A percentile compares a stretch with the other conserved stretches of the same genome.
These are phyloP conservation scores for Labia minor DNA, from an alignment of 2,888 invertebrate species.

Conservation along the genomic window DNA sequence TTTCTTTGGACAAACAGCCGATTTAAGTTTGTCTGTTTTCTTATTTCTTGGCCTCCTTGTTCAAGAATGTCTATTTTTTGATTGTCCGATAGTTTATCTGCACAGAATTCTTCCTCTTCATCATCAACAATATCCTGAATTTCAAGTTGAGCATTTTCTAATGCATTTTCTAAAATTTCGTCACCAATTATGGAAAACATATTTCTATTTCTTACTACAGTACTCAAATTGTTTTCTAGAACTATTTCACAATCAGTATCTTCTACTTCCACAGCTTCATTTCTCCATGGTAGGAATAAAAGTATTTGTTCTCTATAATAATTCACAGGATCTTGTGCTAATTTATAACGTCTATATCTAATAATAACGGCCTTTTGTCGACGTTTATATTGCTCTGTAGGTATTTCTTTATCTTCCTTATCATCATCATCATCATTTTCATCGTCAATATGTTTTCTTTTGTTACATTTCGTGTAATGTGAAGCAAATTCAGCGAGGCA, in stretches of 20 bases:
- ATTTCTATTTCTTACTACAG: no score
- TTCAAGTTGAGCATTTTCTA: no score
- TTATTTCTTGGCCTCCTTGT: no score
- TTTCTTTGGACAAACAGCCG: neutral
- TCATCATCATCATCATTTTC: neutral
- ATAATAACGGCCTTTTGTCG: neutral
- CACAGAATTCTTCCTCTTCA: neutral
- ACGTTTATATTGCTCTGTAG: no score
- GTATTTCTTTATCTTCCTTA: neutral
- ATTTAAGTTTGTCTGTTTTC: no score
- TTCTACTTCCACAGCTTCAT: neutral
- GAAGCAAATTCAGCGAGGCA: constrained; percentile 26
- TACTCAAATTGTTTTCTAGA: no score
- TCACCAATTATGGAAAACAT: no score
- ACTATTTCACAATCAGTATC: neutral
- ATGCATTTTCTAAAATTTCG: neutral
- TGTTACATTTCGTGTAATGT: constrained; percentile 13
- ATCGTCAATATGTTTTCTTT: constrained; percentile 19
- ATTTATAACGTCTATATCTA: no score
- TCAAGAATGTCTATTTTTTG: no score
- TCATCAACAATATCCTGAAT: neutral
- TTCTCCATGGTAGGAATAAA: neutral
- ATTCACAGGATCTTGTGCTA: neutral
- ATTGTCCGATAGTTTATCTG: neutral
- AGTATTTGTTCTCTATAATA: neutral